Evolutionary conservation across 2,113 vertebrate genomes (phyloP).

Genomic region (Gorsachius goisagi): DNA sequence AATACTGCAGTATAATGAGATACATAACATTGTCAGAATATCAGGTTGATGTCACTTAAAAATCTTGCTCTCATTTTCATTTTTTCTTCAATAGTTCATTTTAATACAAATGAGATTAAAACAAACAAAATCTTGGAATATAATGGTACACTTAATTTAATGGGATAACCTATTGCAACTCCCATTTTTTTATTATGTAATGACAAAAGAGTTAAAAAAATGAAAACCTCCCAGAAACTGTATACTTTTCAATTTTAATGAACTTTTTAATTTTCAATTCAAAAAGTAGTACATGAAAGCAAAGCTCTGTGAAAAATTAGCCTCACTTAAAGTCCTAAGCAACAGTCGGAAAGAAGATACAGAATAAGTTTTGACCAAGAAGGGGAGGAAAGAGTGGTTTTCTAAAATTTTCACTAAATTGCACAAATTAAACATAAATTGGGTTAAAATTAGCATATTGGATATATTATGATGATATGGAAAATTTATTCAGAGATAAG

Average conservation of each 20-base stretch:
- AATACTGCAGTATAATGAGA: neutral
- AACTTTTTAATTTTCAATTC: neutral
- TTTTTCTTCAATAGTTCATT: neutral
- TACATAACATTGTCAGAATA: neutral
- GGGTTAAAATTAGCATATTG: neutral
- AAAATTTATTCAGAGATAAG: neutral
- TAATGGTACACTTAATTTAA: neutral
- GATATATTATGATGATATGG: neutral
- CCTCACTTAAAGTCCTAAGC: neutral
- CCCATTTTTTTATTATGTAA: neutral
- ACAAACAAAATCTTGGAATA: neutral
- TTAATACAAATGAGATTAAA: conserved; percentile 34
- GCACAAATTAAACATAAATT: neutral
- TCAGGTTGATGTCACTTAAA: neutral
- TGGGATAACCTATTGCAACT: neutral
- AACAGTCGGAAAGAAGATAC: neutral
- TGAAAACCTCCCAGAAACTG: rapidly evolving
- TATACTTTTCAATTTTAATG: neutral
- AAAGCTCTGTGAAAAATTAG: neutral
- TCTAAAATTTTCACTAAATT: neutral
- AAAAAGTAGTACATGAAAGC: neutral
- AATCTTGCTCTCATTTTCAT: conserved; percentile 1
- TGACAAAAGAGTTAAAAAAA: neutral
- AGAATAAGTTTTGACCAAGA: neutral
- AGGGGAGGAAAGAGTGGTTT: neutral